These are phyloP conservation scores for Orcinus orca DNA, from an alignment of 2,113 vertebrate genomes.

Conservation along the genomic window DNA sequence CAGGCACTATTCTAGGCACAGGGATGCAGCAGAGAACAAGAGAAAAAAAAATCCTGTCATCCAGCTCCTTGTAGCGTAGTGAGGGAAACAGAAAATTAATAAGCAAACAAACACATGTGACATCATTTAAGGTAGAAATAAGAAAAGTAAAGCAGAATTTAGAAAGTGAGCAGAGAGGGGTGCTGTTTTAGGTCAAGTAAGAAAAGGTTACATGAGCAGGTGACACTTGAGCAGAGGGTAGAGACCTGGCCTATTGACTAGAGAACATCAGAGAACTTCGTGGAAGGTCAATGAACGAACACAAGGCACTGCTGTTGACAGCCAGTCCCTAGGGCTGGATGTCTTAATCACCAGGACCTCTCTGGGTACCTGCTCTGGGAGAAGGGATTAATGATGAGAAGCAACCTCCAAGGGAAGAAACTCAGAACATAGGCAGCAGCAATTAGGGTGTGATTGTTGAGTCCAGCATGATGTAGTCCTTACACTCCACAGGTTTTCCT, in stretches of 20 bases:
- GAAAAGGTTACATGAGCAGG: background rate
- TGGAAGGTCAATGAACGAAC: background rate
- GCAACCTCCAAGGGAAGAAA: background rate
- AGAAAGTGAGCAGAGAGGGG: rapidly evolving
- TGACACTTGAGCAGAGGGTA: background rate
- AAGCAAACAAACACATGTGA: background rate
- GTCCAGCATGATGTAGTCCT: rapidly evolving
- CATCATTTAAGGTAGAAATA: background rate
- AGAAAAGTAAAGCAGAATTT: background rate
- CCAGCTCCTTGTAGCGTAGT: background rate
- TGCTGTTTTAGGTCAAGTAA: background rate
- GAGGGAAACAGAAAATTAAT: background rate
- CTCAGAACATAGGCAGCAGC: background rate
- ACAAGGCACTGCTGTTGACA: background rate
- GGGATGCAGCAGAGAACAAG: background rate
- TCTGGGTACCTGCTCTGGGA: background rate
- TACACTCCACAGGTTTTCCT: background rate
- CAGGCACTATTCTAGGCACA: background rate
- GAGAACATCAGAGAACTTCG: background rate
- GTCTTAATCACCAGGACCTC: background rate
- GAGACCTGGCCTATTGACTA: background rate
- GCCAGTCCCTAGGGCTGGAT: background rate
- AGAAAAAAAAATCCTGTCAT: background rate
- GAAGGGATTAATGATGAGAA: background rate
- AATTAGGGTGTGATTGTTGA: background rate